These are phyloP conservation scores for Pelobates cultripes DNA, from an alignment of 2,797 vertebrate genomes.

Conservation along the genomic window DNA sequence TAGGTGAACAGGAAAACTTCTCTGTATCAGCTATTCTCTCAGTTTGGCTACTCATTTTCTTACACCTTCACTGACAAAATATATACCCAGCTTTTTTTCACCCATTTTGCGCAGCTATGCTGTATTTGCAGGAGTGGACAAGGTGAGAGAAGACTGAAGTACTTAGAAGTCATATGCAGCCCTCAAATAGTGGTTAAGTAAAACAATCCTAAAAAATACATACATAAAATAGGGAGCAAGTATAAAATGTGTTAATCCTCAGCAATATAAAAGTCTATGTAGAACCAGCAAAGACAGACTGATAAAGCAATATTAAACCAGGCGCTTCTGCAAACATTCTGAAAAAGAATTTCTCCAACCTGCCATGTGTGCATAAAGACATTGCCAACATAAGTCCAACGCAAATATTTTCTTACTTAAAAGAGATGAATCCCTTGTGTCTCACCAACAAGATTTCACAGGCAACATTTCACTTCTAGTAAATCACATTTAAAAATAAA, in stretches of 20 bases:
- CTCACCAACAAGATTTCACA: slow-evolving; percentile 30
- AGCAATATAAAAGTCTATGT: neutral
- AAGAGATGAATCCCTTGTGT: slow-evolving; percentile 32
- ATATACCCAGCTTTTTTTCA: too few species aligned
- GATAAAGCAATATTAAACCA: slow-evolving; percentile 31
- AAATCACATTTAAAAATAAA: slow-evolving; percentile 17
- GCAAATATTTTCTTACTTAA: slow-evolving; percentile 43
- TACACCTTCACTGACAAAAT: too few species aligned
- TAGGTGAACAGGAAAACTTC: too few species aligned
- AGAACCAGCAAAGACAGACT: slow-evolving; percentile 21
- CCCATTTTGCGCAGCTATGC: too few species aligned
- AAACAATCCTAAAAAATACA: neutral
- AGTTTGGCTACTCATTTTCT: too few species aligned
- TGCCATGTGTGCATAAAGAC: slow-evolving; percentile 17
- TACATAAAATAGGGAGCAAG: neutral
- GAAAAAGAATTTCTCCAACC: neutral
- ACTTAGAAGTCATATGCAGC: too few species aligned
- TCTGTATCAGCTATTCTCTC: too few species aligned
- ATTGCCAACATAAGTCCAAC: slow-evolving; percentile 30
- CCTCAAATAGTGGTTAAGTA: neutral
- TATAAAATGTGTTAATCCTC: slow-evolving; percentile 38
- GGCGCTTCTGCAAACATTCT: slow-evolving; percentile 38
- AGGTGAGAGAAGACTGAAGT: too few species aligned
- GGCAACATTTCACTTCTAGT: slow-evolving; percentile 39
- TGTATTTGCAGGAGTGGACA: too few species aligned